These are phyloP conservation scores for Philereme vetulata DNA, from an alignment of 2,888 invertebrate genomes.

Conservation along the genomic window DNA sequence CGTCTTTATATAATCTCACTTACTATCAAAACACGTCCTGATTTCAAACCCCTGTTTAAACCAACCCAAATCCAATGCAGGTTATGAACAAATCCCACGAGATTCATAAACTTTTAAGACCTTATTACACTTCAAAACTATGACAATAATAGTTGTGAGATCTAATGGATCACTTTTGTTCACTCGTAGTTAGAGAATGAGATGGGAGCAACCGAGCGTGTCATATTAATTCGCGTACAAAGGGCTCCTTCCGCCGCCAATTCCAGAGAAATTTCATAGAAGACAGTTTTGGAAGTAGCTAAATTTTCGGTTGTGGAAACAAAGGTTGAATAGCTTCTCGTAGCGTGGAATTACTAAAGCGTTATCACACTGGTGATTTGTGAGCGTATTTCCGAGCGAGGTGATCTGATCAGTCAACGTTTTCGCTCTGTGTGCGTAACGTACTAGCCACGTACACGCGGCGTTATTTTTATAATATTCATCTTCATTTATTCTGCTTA, in stretches of 20 bases:
- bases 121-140: constrained; percentile 36
- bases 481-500: too few species aligned
- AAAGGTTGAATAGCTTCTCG: constrained; percentile 20
- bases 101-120: constrained; percentile 29
- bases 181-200: constrained; percentile 34
- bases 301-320: constrained; percentile 30
- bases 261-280: constrained; percentile 38
- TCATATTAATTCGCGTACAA: constrained; percentile 40
- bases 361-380: too few species aligned
- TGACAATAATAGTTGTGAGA: constrained; percentile 37
- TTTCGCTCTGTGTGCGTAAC: too few species aligned
- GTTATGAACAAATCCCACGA: constrained; percentile 21
- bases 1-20: too few species aligned
- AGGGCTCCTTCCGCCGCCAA: constrained; percentile 36
- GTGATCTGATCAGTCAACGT: too few species aligned
- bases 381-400: too few species aligned
- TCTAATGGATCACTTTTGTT: constrained; percentile 38
- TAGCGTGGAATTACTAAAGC: constrained; percentile 13
- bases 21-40: not conserved
- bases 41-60: not conserved
- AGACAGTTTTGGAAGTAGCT: constrained; percentile 27
- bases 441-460: too few species aligned
- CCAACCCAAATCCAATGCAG: not conserved
- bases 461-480: too few species aligned
- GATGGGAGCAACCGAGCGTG: constrained; percentile 35